A percentile compares a stretch with the other conserved stretches of the same genome.
Evolutionary conservation across 2,797 vertebrate species (phyloP).

Genomic region (Thalassophryne amazonica): DNA sequence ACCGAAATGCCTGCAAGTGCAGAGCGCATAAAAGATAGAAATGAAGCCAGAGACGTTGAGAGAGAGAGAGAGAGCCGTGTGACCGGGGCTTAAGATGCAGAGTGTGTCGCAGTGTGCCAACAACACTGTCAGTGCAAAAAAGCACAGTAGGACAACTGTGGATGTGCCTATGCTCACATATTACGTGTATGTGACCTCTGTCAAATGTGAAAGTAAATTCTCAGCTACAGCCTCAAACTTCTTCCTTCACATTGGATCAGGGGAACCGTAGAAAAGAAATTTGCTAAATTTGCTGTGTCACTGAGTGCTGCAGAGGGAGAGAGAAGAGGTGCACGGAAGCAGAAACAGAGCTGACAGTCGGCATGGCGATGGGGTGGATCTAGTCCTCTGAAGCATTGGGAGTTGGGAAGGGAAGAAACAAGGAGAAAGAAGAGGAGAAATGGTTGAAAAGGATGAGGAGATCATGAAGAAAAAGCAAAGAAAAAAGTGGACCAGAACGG

Average conservation of each 20-base stretch:
- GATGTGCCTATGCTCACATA: background rate
- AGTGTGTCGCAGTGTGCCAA: constrained; percentile 19
- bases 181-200: background rate
- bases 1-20: no score
- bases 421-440: background rate
- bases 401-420: constrained; percentile 8
- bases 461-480: background rate
- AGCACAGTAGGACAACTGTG: background rate
- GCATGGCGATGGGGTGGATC: constrained; percentile 59
- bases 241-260: constrained; percentile 13
- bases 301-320: constrained; percentile 11
- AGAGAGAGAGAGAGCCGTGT: no score
- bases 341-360: constrained; percentile 68
- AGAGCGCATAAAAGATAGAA: no score
- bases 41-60: no score
- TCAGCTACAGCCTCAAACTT: constrained; percentile 8
- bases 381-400: constrained; percentile 72
- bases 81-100: no score
- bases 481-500: background rate
- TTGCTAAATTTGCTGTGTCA: no score
- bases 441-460: background rate
- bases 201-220: background rate
- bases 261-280: background rate
- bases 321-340: constrained; percentile 56
- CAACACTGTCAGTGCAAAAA: constrained; percentile 15